Conservation (phyloP, 2,888 invertebrate species). For the Tortricodes alternella region DNA sequence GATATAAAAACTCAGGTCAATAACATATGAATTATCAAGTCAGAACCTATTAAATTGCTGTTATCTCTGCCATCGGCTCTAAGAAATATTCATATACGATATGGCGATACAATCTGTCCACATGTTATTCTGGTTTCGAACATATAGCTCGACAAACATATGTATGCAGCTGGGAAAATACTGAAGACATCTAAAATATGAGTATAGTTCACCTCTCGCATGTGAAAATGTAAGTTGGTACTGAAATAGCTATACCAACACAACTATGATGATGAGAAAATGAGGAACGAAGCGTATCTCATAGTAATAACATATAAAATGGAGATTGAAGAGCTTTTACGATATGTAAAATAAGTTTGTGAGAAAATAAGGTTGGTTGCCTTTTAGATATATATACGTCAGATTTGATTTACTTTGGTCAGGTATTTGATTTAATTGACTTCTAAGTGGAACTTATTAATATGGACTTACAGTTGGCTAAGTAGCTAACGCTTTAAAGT, state of each 20-base stretch:
- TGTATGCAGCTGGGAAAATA: not conserved
- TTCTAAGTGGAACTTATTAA: too few relatives aligned
- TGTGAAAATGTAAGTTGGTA: constrained; percentile 1
- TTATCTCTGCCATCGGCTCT: constrained; percentile 19
- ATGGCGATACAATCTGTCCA: constrained; percentile 21
- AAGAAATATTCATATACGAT: constrained; percentile 23
- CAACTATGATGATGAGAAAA: not conserved
- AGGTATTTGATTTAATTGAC: constrained; percentile 20
- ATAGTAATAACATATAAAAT: not conserved
- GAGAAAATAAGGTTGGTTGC: constrained; percentile 3
- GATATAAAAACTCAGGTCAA: constrained; percentile 9
- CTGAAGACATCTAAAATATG: not conserved
- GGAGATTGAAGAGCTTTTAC: not conserved
- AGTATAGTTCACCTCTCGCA: not conserved
- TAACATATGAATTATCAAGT: constrained; percentile 13
- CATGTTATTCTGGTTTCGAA: constrained; percentile 21
- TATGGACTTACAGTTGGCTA: too few relatives aligned
- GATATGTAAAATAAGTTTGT: constrained; percentile 11
- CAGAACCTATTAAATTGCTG: constrained; percentile 2
- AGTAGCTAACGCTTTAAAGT: too few relatives aligned
- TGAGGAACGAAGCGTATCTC: not conserved
- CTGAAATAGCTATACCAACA: not conserved
- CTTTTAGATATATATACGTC: constrained; percentile 17
- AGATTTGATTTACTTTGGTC: constrained; percentile 7
- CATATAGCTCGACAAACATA: constrained; percentile 13